Evolutionary conservation across 2,797 vertebrate species (phyloP).

Genomic region (Euthynnus affinis): DNA sequence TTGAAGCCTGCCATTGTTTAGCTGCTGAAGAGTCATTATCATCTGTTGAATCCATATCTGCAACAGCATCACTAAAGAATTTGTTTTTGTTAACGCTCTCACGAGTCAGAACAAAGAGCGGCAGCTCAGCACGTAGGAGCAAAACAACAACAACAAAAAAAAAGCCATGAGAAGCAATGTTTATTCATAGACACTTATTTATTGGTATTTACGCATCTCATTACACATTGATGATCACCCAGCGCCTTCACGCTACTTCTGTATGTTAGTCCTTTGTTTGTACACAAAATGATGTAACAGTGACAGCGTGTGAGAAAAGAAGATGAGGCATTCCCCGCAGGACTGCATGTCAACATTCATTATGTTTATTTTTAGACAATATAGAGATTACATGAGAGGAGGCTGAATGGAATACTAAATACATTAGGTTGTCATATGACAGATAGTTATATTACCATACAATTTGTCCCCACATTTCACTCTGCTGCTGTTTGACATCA

Average conservation of each 20-base stretch:
- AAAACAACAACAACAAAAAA: not conserved
- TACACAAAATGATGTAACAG: slow-evolving; percentile 44
- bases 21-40: slow-evolving; percentile 62
- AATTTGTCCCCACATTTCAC: slow-evolving; percentile 1
- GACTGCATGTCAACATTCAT: slow-evolving; percentile 44
- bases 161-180: slow-evolving; percentile 44
- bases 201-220: slow-evolving; percentile 67
- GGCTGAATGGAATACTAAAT: slow-evolving; percentile 30
- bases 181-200: slow-evolving; percentile 68
- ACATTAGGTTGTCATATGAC: slow-evolving; percentile 19
- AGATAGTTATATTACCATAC: not conserved
- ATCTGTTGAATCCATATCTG: slow-evolving; percentile 51
- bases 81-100: slow-evolving; percentile 40
- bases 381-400: slow-evolving; percentile 7
- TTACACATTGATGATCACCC: slow-evolving; percentile 61
- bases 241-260: slow-evolving; percentile 19
- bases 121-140: slow-evolving; percentile 29
- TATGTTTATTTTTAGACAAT: slow-evolving; percentile 53
- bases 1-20: slow-evolving; percentile 52
- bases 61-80: slow-evolving; percentile 14
- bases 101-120: slow-evolving; percentile 56
- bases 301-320: slow-evolving; percentile 44
- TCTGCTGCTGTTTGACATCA: slow-evolving; percentile 22
- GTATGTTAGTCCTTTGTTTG: slow-evolving; percentile 3
- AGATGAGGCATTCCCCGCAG: slow-evolving; percentile 35